These are phyloP conservation scores for Leptogaster cylindrica DNA, from an alignment of 2,888 invertebrate species.

Conservation along the genomic window DNA sequence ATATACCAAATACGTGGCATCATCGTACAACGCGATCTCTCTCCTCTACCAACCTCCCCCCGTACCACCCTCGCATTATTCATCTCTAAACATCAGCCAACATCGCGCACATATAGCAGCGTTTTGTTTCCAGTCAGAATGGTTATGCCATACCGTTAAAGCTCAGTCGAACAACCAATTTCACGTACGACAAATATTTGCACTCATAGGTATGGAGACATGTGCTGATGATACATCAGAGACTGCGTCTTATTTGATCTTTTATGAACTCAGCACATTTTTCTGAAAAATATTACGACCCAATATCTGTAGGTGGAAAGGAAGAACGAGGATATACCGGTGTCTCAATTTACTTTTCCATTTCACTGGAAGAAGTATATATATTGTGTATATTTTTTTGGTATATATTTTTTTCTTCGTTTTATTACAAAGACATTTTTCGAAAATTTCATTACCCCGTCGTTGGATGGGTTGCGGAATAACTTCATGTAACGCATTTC, in stretches of 20 bases:
- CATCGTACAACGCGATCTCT: too few relatives aligned
- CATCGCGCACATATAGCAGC: not conserved
- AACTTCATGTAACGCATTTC: too few relatives aligned
- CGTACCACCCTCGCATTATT: too few relatives aligned
- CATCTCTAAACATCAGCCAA: too few relatives aligned
- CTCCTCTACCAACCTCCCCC: too few relatives aligned
- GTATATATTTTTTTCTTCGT: too few relatives aligned
- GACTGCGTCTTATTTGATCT: constrained; percentile 29
- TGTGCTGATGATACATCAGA: constrained; percentile 33
- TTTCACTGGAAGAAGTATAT: not conserved
- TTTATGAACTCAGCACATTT: constrained; percentile 36
- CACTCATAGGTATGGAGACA: constrained; percentile 30
- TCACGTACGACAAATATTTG: constrained; percentile 40
- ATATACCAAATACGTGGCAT: too few relatives aligned
- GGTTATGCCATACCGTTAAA: not conserved
- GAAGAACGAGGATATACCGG: not conserved
- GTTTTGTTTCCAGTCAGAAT: not conserved
- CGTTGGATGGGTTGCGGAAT: too few relatives aligned
- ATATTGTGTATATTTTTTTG: not conserved
- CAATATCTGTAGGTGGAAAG: not conserved
- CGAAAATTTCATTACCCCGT: too few relatives aligned
- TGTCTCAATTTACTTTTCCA: constrained; percentile 20
- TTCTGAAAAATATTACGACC: constrained; percentile 5
- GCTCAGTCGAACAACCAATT: constrained; percentile 27
- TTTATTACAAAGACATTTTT: too few relatives aligned